Percentiles rank a stretch among this genome's conserved stretches.
Evolutionary conservation across 1,140 invertebrate species (phyloP).

Genomic region (Danaus plexippus): DNA sequence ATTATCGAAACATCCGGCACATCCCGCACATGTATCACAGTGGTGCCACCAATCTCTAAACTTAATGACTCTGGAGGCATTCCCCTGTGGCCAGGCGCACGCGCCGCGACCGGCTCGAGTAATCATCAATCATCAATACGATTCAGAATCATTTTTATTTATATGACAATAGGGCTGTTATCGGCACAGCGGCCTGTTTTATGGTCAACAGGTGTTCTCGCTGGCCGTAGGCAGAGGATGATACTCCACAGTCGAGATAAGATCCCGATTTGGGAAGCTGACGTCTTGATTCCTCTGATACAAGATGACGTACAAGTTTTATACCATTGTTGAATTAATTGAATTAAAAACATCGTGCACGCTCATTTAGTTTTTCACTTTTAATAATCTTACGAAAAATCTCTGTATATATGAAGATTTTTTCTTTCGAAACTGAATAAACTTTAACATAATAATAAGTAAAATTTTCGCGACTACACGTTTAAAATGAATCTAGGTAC

Average conservation of each 20-base stretch:
- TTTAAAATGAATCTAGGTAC: too few relatives aligned
- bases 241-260: conserved; percentile 18
- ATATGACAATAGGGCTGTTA: conserved; percentile 8
- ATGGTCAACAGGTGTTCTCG: conserved; percentile 28
- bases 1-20: conserved; percentile 58
- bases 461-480: too few relatives aligned
- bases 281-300: conserved; percentile 30
- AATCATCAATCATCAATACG: too few relatives aligned
- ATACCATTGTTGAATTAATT: conserved; percentile 23
- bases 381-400: too few relatives aligned
- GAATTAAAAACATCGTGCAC: conserved; percentile 20
- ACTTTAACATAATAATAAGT: too few relatives aligned
- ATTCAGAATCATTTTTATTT: conserved; percentile 9
- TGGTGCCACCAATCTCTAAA: conserved; percentile 53
- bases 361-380: too few relatives aligned
- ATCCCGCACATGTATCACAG: conserved; percentile 58
- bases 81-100: conserved; percentile 38
- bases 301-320: conserved; percentile 19
- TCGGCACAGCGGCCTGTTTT: conserved; percentile 1
- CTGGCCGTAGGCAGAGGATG: conserved; percentile 14
- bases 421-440: too few relatives aligned
- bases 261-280: conserved; percentile 19
- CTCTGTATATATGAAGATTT: too few relatives aligned
- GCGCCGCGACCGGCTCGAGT: conserved; percentile 11
- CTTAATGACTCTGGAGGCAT: conserved; percentile 63